Evolutionary conservation across 2,797 vertebrate species (phyloP).

Genomic region (Scarus forsteni): DNA sequence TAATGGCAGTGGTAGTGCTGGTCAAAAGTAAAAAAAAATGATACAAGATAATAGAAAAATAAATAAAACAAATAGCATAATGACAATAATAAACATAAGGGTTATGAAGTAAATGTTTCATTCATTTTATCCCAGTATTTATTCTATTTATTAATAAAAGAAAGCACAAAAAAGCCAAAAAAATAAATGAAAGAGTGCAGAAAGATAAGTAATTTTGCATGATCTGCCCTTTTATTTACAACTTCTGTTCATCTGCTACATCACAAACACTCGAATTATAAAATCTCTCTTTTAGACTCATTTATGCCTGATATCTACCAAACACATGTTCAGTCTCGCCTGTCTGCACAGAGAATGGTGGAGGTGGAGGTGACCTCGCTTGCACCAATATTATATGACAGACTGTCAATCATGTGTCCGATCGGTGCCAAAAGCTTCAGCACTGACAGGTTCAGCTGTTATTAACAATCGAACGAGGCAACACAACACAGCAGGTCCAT

Average conservation of each 20-base stretch:
- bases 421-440: not conserved
- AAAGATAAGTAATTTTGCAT: no score
- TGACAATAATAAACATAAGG: no score
- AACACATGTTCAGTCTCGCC: not conserved
- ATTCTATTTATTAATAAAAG: no score
- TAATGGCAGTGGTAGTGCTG: no score
- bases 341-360: not conserved
- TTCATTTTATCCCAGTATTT: no score
- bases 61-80: no score
- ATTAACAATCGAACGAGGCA: slow-evolving; percentile 14
- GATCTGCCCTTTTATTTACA: no score
- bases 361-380: not conserved
- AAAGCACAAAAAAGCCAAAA: no score
- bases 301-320: slow-evolving; percentile 1
- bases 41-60: no score
- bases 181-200: no score
- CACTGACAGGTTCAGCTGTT: slow-evolving; percentile 63
- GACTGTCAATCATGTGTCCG: slow-evolving; percentile 46
- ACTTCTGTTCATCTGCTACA: not conserved
- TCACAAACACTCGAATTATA: not conserved
- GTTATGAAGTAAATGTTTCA: no score
- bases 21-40: no score
- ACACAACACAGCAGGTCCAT: slow-evolving; percentile 11
- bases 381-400: slow-evolving; percentile 40
- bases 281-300: not conserved